Percentiles rank a stretch among this genome's conserved stretches.
These are phyloP conservation scores for Acrossocheilus wenchowensis DNA, from an alignment of 2,797 vertebrate genomes.

Conservation along the genomic window DNA sequence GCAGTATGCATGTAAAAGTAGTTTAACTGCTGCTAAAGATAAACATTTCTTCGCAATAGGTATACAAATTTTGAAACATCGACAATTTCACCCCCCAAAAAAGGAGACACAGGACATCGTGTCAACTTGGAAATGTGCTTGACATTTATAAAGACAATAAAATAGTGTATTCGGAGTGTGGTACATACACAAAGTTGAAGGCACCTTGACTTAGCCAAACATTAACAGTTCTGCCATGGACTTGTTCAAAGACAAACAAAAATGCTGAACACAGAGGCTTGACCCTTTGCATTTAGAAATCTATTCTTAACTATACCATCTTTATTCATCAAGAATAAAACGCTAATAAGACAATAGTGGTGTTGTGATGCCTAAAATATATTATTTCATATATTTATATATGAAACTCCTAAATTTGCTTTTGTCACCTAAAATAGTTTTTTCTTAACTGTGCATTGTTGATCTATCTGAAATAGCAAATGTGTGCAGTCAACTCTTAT, in stretches of 20 bases:
- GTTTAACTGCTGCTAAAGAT: neutral
- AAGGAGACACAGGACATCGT: slow-evolving; percentile 11
- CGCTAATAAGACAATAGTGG: slow-evolving; percentile 82
- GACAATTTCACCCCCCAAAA: neutral
- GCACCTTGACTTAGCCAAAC: slow-evolving; percentile 72
- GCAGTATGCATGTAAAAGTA: neutral
- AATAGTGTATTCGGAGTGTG: slow-evolving; percentile 68
- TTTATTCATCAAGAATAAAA: slow-evolving; percentile 76
- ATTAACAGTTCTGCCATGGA: slow-evolving; percentile 53
- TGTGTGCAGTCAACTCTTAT: slow-evolving; percentile 27
- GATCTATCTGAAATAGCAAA: slow-evolving; percentile 27
- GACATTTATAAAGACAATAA: slow-evolving; percentile 74
- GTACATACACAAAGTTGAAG: slow-evolving; percentile 72
- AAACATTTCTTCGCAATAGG: neutral
- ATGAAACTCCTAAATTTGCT: slow-evolving; percentile 68
- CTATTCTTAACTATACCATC: slow-evolving; percentile 63
- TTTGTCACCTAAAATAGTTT: slow-evolving; percentile 65
- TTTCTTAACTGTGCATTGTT: slow-evolving; percentile 42
- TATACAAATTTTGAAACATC: neutral
- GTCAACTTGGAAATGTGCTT: slow-evolving; percentile 72
- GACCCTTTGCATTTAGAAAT: slow-evolving; percentile 55
- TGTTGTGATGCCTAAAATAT: slow-evolving; percentile 82
- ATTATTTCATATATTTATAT: slow-evolving; percentile 83
- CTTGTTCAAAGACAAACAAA: slow-evolving; percentile 59
- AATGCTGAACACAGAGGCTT: slow-evolving; percentile 48